These are phyloP conservation scores for Aurelia coerulea DNA, from an alignment of 30 jellyfish, hydroid and myxozoan species.

Conservation along the genomic window DNA sequence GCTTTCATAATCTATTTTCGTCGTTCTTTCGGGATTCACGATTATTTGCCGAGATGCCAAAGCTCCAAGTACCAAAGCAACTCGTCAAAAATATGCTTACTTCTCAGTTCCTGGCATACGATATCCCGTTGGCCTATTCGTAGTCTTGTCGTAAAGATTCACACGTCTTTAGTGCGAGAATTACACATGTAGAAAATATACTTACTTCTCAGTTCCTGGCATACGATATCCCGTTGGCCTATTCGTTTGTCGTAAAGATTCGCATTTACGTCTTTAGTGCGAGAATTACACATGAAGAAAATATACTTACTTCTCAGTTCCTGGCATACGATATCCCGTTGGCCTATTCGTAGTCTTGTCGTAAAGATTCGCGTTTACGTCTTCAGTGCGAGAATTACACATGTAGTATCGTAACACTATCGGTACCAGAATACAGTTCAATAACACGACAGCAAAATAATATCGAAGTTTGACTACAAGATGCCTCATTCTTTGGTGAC, in stretches of 20 bases:
- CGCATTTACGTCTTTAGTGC: background rate
- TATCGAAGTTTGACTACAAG: constrained; percentile 46
- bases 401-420: constrained; percentile 58
- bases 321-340: background rate
- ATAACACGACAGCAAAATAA: constrained; percentile 23
- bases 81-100: background rate
- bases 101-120: background rate
- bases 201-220: constrained; percentile 8
- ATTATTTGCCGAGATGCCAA: too few species aligned
- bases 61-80: too few species aligned
- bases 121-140: background rate
- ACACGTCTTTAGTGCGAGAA: background rate
- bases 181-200: background rate
- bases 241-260: background rate
- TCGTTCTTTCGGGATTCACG: too few species aligned
- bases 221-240: background rate
- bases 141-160: background rate
- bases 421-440: constrained; percentile 80
- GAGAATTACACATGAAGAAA: constrained; percentile 27
- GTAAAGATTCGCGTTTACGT: background rate
- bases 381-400: constrained; percentile 17
- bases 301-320: constrained; percentile 15
- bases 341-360: background rate
- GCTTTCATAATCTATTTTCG: too few species aligned
- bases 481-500: constrained; percentile 66